phyloP scores from a whole-genome alignment of 2,797 vertebrate genomes.

The Microctenopoma steveboyesi region DNA sequence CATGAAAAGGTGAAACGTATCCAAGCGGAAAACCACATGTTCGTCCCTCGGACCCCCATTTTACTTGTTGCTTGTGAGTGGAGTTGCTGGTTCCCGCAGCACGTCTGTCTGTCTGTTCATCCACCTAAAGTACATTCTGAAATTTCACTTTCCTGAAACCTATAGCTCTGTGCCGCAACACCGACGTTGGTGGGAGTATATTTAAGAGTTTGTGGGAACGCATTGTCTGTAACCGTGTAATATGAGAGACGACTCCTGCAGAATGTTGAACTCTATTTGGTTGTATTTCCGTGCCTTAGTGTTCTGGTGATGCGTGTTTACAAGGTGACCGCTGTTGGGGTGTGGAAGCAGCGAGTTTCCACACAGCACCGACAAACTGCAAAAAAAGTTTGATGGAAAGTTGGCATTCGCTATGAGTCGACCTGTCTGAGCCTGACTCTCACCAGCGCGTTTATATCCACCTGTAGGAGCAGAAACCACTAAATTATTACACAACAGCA shows the following conservation, averaged over 20 bases:
- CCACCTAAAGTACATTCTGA: too few species aligned
- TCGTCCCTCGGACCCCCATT: slow-evolving; percentile 28
- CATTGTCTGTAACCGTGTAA: background rate
- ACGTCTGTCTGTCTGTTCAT: too few species aligned
- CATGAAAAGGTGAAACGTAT: background rate
- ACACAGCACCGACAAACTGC: background rate
- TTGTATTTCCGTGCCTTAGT: background rate
- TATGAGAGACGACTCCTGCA: background rate
- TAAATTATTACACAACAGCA: background rate
- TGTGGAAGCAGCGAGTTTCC: slow-evolving; percentile 51
- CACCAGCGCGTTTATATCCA: too few species aligned
- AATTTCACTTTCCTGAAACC: background rate
- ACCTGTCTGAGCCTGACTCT: too few species aligned
- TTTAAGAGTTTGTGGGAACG: background rate
- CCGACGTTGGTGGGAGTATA: background rate
- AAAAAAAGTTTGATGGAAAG: background rate
- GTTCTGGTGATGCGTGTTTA: background rate
- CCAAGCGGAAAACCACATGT: slow-evolving; percentile 34
- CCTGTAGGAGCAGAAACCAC: background rate
- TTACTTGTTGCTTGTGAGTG: background rate
- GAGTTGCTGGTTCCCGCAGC: background rate
- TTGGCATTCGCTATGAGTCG: too few species aligned
- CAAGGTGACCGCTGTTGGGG: background rate
- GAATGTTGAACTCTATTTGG: background rate
- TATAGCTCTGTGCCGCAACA: background rate